phyloP scores from a whole-genome alignment of 2,797 vertebrate genomes.

The Poeciliopsis turneri region DNA sequence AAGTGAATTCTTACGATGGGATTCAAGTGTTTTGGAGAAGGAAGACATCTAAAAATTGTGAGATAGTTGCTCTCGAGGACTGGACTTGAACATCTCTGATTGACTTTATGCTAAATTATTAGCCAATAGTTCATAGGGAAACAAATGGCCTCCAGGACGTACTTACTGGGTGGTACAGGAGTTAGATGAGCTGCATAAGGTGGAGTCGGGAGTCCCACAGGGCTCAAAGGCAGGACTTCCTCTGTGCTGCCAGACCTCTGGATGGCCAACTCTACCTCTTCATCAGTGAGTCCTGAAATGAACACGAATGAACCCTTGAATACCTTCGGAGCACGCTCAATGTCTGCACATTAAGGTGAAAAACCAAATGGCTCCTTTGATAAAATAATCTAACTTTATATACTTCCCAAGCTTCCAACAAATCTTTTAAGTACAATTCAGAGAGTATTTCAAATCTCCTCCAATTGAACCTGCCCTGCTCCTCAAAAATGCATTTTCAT shows the following conservation, averaged over 20 bases:
- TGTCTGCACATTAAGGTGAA: slow-evolving; percentile 47
- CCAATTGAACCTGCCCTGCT: slow-evolving; percentile 57
- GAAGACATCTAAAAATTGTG: too few relatives aligned
- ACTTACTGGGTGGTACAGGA: slow-evolving; percentile 86
- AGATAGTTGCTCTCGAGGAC: too few relatives aligned
- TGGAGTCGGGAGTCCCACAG: slow-evolving; percentile 71
- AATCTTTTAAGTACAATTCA: slow-evolving; percentile 71
- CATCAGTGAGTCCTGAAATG: slow-evolving; percentile 90
- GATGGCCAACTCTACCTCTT: slow-evolving; percentile 95
- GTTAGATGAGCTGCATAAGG: slow-evolving; percentile 78
- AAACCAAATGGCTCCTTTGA: slow-evolving; percentile 54
- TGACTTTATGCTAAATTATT: not conserved
- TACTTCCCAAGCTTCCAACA: slow-evolving; percentile 64
- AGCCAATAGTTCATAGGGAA: not conserved
- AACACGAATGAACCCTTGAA: slow-evolving; percentile 50
- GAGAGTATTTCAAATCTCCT: slow-evolving; percentile 63
- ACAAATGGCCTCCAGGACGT: slow-evolving; percentile 8
- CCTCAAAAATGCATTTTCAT: slow-evolving; percentile 70
- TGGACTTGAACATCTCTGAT: too few relatives aligned
- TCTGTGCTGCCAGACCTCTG: slow-evolving; percentile 90
- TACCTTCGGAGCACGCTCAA: slow-evolving; percentile 13
- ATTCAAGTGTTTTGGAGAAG: too few relatives aligned
- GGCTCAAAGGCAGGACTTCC: slow-evolving; percentile 78
- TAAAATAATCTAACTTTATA: slow-evolving; percentile 60
- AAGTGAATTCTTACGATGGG: too few relatives aligned